Evolutionary conservation across 64 coral and sea anemone species (phyloP), one percentile per base, ranked within the genome.

Genomic region (Pocillopora damicornis): DNA sequence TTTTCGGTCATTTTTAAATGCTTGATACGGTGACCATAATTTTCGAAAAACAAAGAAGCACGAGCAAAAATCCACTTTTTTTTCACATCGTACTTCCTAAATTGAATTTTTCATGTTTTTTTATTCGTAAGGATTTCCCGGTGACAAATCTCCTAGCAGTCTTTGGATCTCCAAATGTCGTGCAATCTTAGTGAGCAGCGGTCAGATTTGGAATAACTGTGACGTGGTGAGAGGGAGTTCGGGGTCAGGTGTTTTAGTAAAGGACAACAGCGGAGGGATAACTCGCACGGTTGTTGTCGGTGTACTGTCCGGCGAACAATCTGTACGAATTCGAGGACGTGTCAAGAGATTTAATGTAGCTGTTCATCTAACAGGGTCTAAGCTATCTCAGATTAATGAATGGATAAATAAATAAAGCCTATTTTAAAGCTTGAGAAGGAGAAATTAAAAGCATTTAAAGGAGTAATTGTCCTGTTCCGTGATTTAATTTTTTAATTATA

Each of bases 191-290:
- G 77, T 73, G 57, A 56, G 5, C 25, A 73, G 58, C 3, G 88
- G 62, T 26, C 37, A 84, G 15, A 87, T 93, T 20, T 64, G 76
- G 35, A 86, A 89, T 38, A 17, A 73, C 22, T 97, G 94, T 88
- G 88, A 93, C n/a, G 83, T 58, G 15, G 69, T 85, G 12, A 57
- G 73, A 18, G 94, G 91, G 51, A 93, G 87, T 75, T 93, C 94
- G 11, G 94, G 94, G 11, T 89, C 94, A 37, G 94, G 91, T 76
- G 87, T 97, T 35, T 79, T 93, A 4, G 83, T 88, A 58, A 92
- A 74, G 10, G 64, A 15, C 36, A 88, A 13, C 20, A 86, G 71
- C 25, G 36, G 38, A 6, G 94, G 94, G 6, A 37, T 17, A 20
- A 4, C 77, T 81, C 64, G 81, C 25, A 72, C 84, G 18, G 59